Percentiles rank a stretch among this genome's conserved stretches.
These are phyloP conservation scores for Bibio marci DNA, from an alignment of 2,888 invertebrate species.

Conservation along the genomic window DNA sequence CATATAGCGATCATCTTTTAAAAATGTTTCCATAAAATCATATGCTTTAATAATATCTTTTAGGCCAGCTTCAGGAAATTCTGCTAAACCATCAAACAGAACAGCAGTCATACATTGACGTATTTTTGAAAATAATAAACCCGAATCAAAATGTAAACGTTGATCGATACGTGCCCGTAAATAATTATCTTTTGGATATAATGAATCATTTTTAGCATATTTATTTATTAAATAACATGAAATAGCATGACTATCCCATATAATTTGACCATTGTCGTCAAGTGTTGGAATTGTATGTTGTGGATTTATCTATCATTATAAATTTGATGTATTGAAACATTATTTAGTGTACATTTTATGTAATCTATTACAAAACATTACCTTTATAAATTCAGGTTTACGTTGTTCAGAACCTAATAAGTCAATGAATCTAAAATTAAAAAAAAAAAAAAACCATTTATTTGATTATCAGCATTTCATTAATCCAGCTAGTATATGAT, in stretches of 20 bases:
- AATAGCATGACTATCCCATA: slow-evolving; percentile 26
- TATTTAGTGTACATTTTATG: too few relatives aligned
- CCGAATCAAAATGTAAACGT: slow-evolving; percentile 24
- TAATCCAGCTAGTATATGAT: too few relatives aligned
- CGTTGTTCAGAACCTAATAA: background rate
- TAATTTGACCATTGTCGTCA: slow-evolving; percentile 17
- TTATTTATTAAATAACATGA: slow-evolving; percentile 20
- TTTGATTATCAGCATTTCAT: too few relatives aligned
- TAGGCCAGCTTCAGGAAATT: slow-evolving; percentile 7
- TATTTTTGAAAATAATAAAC: slow-evolving; percentile 20
- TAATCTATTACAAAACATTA: too few relatives aligned
- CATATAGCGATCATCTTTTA: slow-evolving; percentile 15
- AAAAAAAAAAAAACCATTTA: background rate
- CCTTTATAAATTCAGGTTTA: background rate
- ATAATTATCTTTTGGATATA: slow-evolving; percentile 22
- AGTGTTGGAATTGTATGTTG: slow-evolving; percentile 20
- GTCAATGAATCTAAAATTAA: background rate
- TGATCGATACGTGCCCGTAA: slow-evolving; percentile 24
- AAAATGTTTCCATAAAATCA: slow-evolving; percentile 19
- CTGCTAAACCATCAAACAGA: background rate
- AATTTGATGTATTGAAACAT: too few relatives aligned
- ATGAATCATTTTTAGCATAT: slow-evolving; percentile 19
- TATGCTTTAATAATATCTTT: slow-evolving; percentile 17
- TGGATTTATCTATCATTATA: slow-evolving; percentile 17
- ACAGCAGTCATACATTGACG: slow-evolving; percentile 13